These are phyloP conservation scores for Podarcis lilfordi DNA, from an alignment of 2,797 vertebrate genomes.

Conservation along the genomic window DNA sequence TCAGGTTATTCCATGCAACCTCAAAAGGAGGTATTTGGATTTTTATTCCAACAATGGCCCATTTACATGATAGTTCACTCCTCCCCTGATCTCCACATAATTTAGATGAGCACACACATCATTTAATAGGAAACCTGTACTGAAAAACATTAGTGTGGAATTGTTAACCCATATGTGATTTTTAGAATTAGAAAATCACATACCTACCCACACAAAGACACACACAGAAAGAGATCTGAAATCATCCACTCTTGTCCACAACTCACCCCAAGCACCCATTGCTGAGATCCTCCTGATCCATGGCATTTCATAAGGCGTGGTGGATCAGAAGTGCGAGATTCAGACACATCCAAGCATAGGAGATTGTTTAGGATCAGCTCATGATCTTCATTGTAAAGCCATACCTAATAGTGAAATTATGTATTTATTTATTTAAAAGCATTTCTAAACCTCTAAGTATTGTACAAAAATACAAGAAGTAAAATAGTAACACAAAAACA, in stretches of 20 bases:
- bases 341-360: constrained; percentile 92
- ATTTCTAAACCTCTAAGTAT: too few relatives aligned
- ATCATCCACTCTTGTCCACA: background rate
- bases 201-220: background rate
- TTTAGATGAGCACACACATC: too few relatives aligned
- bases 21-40: background rate
- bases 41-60: background rate
- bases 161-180: background rate
- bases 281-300: constrained; percentile 94
- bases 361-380: constrained; percentile 91
- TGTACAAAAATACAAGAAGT: too few relatives aligned
- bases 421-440: background rate
- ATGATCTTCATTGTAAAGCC: constrained; percentile 92
- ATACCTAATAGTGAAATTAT: constrained; percentile 77
- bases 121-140: background rate
- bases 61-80: background rate
- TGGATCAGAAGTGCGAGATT: constrained; percentile 88
- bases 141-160: background rate
- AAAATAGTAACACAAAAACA: too few relatives aligned
- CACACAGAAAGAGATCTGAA: background rate
- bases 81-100: background rate
- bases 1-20: background rate
- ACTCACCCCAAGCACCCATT: constrained; percentile 93
- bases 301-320: constrained; percentile 98
- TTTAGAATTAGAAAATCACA: background rate